A percentile compares a stretch with the other conserved stretches of the same genome.
Evolutionary conservation across 1,140 invertebrate genomes (phyloP).

Genomic region (Sarcophaga bullata): DNA sequence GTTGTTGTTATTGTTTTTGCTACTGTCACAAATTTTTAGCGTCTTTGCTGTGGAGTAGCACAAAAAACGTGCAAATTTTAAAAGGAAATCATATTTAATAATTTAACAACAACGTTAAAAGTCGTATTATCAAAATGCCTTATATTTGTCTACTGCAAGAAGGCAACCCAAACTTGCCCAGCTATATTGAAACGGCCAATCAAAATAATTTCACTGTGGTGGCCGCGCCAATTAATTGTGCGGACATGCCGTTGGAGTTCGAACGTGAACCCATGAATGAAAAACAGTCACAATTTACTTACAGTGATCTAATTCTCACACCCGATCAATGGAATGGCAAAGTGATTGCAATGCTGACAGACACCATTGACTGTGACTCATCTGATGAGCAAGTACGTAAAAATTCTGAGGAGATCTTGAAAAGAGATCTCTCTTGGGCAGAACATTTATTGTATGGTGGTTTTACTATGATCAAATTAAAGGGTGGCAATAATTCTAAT

Average conservation of each 20-base stretch:
- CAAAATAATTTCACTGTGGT: constrained; percentile 55
- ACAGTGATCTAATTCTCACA: constrained; percentile 65
- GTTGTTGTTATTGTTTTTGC: neutral
- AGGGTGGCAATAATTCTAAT: constrained; percentile 73
- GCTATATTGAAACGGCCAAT: constrained; percentile 52
- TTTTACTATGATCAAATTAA: constrained; percentile 76
- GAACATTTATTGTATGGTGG: constrained; percentile 83
- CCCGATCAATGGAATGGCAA: constrained; percentile 64
- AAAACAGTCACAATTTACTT: constrained; percentile 53
- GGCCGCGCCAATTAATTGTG: constrained; percentile 54
- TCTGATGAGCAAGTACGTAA: constrained; percentile 69
- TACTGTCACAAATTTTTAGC: neutral
- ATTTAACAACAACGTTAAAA: neutral
- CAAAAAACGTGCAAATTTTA: constrained; percentile 1
- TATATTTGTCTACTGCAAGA: constrained; percentile 60
- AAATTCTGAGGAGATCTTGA: constrained; percentile 78
- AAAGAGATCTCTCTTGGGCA: constrained; percentile 84
- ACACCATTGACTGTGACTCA: constrained; percentile 72
- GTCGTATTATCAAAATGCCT: constrained; percentile 46
- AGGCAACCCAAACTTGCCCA: constrained; percentile 50
- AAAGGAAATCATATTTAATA: constrained; percentile 15
- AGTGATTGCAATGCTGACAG: constrained; percentile 54
- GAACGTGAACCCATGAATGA: constrained; percentile 41
- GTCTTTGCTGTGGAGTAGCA: neutral
- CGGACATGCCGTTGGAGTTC: constrained; percentile 55